These are phyloP conservation scores for Sebastes steindachneri DNA, from an alignment of 2,797 vertebrate genomes.

Conservation along the genomic window DNA sequence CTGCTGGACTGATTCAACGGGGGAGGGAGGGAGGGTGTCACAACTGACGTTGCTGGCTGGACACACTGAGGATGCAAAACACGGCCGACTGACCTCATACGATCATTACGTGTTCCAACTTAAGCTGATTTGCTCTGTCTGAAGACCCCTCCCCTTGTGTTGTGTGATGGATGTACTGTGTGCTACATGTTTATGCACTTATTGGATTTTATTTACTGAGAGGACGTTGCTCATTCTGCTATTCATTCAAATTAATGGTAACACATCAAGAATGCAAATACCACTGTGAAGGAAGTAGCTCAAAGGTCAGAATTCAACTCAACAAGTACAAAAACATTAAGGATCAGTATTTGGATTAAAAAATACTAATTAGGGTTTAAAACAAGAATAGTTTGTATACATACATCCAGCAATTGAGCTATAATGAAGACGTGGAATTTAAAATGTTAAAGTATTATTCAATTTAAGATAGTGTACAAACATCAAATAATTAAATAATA, in stretches of 20 bases:
- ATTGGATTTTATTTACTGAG: background rate
- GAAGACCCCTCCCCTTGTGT: background rate
- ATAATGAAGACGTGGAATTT: background rate
- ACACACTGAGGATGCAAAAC: constrained; percentile 33
- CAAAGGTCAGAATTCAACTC: background rate
- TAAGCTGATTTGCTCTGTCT: constrained; percentile 20
- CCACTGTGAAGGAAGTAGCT: background rate
- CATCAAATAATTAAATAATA: background rate
- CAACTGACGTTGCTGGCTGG: constrained; percentile 45
- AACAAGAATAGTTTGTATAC: background rate
- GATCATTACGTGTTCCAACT: constrained; percentile 24
- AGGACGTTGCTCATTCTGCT: background rate
- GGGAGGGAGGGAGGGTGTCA: constrained; percentile 45
- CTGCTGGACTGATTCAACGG: constrained; percentile 29
- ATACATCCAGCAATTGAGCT: background rate
- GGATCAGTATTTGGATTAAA: background rate
- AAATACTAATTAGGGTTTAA: background rate
- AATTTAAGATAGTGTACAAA: background rate
- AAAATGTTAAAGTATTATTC: background rate
- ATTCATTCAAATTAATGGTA: background rate
- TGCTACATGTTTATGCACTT: background rate
- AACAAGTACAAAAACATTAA: background rate
- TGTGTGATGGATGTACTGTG: background rate
- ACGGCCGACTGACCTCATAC: constrained; percentile 66
- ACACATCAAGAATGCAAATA: background rate